Evolutionary conservation across 2,113 vertebrate species (phyloP).

Genomic region (Polypterus senegalus): DNA sequence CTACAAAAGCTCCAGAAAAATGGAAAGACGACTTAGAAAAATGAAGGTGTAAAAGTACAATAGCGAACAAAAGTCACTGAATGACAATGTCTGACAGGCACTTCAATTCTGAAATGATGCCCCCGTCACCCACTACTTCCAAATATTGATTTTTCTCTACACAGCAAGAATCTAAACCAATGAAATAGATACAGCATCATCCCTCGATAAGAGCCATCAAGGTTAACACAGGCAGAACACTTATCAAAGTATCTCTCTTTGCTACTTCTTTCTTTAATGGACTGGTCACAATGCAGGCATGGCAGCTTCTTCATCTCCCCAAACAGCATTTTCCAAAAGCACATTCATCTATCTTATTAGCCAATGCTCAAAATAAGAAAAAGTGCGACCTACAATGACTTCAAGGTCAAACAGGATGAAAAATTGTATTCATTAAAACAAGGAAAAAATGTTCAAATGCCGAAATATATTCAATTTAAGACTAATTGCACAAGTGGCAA

Average conservation of each 20-base stretch:
- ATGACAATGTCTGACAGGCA: slow-evolving; percentile 84
- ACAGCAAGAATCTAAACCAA: slow-evolving; percentile 65
- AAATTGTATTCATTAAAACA: slow-evolving; percentile 34
- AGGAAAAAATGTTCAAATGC: too few relatives aligned
- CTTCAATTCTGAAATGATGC: slow-evolving; percentile 93
- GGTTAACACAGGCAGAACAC: slow-evolving; percentile 87
- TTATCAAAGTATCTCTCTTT: slow-evolving; percentile 79
- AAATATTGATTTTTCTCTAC: slow-evolving; percentile 86
- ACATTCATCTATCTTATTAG: slow-evolving; percentile 43
- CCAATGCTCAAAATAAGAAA: slow-evolving; percentile 22
- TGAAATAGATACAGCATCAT: slow-evolving; percentile 66
- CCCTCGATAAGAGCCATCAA: slow-evolving; percentile 70
- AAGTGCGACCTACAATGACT: slow-evolving; percentile 20
- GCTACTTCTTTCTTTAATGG: slow-evolving; percentile 72
- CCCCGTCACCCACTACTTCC: slow-evolving; percentile 71
- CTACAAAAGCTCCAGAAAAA: slow-evolving; percentile 51
- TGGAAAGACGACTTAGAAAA: slow-evolving; percentile 63
- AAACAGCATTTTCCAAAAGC: slow-evolving; percentile 28
- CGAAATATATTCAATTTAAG: too few relatives aligned
- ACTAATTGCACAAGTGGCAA: too few relatives aligned
- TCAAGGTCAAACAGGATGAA: slow-evolving; percentile 49
- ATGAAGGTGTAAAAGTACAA: slow-evolving; percentile 88
- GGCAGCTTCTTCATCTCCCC: slow-evolving; percentile 60
- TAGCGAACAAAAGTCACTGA: slow-evolving; percentile 85
- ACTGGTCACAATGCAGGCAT: slow-evolving; percentile 54